These are phyloP conservation scores for Tribolium freemani DNA, from an alignment of 2,888 invertebrate species.

Conservation along the genomic window DNA sequence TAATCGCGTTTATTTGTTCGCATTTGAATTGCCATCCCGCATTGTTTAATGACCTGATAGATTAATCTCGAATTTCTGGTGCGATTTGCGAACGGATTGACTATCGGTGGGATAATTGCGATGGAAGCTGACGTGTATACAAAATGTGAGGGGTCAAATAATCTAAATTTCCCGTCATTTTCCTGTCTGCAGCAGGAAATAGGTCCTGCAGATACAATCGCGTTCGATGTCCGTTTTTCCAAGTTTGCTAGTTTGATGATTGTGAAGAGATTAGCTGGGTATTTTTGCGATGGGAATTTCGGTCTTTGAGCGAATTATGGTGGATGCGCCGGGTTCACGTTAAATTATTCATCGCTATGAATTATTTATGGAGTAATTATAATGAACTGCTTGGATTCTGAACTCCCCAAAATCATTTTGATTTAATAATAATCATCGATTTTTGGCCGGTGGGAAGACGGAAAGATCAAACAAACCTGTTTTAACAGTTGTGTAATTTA, in stretches of 20 bases:
- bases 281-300: background rate
- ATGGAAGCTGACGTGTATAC: conserved; percentile 16
- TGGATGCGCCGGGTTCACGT: conserved; percentile 21
- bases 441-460: background rate
- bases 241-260: conserved; percentile 1
- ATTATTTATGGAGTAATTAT: conserved; percentile 27
- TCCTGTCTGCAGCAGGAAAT: conserved; percentile 33
- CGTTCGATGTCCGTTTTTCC: conserved; percentile 10
- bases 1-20: background rate
- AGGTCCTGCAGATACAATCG: conserved; percentile 25
- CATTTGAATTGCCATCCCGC: background rate
- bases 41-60: conserved; percentile 9
- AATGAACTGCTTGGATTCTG: conserved; percentile 14
- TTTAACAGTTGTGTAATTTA: too few species aligned
- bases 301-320: conserved; percentile 10
- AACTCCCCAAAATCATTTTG: conserved; percentile 8
- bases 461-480: background rate
- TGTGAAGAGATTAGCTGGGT: background rate
- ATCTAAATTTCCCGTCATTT: conserved; percentile 30
- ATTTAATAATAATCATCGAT: conserved; percentile 17
- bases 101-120: background rate
- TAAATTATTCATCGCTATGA: conserved; percentile 25
- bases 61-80: background rate
- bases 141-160: conserved; percentile 23
- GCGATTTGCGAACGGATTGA: background rate